Evolutionary conservation across 2,113 vertebrate species (phyloP).

Genomic region (Melanocharis versteri): DNA sequence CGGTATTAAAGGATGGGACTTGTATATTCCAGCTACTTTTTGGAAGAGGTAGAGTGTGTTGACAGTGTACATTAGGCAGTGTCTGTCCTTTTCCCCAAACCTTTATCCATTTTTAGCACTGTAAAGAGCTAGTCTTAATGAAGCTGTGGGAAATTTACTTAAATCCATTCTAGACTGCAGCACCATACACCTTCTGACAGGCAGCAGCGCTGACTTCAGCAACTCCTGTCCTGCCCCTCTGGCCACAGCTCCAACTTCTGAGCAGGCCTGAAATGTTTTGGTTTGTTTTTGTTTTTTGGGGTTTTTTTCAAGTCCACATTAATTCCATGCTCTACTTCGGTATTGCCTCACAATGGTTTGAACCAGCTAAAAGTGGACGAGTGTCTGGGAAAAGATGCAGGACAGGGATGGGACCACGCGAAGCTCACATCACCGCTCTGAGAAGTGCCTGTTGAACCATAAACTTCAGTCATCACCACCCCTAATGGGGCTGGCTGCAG

Average conservation of each 20-base stretch:
- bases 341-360: fast-evolving
- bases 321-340: background rate
- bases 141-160: background rate
- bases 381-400: background rate
- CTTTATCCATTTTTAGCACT: background rate
- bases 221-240: background rate
- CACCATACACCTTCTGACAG: background rate
- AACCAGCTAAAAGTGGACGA: background rate
- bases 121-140: background rate
- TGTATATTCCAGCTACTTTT: background rate
- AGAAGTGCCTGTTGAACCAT: background rate
- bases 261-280: background rate
- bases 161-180: background rate
- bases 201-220: background rate
- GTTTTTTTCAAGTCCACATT: background rate
- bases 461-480: background rate
- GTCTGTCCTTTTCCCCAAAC: background rate
- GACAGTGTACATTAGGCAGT: background rate
- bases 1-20: background rate
- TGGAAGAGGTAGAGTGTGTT: background rate
- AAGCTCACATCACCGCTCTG: background rate
- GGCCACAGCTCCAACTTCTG: background rate
- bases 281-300: background rate
- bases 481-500: background rate
- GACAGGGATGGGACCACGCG: fast-evolving